A percentile compares a stretch with the other conserved stretches of the same genome.
These are phyloP conservation scores for Aleiodes leptofemur DNA, from an alignment of 2,888 invertebrate genomes.

Conservation along the genomic window DNA sequence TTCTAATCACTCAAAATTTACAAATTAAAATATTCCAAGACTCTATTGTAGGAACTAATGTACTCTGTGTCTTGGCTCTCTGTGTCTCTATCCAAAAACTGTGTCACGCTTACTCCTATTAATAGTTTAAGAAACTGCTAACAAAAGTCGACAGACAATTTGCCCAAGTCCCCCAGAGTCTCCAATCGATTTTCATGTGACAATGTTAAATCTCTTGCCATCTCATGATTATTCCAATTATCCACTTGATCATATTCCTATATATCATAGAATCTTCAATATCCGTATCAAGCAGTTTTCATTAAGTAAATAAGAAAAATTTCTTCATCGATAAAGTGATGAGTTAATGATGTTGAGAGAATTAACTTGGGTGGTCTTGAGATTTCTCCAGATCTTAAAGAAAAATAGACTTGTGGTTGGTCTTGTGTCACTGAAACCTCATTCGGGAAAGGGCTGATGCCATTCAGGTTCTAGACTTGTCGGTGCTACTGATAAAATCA, in stretches of 20 bases:
- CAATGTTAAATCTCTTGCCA: not conserved
- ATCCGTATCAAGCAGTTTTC: not conserved
- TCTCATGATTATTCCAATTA: not conserved
- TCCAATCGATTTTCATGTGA: not conserved
- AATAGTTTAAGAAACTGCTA: not conserved
- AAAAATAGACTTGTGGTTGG: slow-evolving; percentile 36
- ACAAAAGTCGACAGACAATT: slow-evolving; percentile 17
- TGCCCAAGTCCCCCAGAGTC: not conserved
- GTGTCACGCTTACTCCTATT: slow-evolving; percentile 32
- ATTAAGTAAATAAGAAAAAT: not conserved
- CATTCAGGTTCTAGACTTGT: slow-evolving; percentile 10
- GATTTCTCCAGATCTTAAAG: slow-evolving; percentile 24
- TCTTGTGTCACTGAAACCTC: not conserved
- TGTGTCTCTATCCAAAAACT: slow-evolving; percentile 9
- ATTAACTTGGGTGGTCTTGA: slow-evolving; percentile 48
- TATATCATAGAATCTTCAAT: not conserved
- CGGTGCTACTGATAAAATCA: slow-evolving; percentile 55
- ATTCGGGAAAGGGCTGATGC: slow-evolving; percentile 18
- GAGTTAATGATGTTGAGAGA: slow-evolving; percentile 2
- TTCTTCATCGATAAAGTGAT: not conserved
- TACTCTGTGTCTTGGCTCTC: slow-evolving; percentile 14
- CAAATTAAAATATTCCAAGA: slow-evolving; percentile 2
- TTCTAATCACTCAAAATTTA: slow-evolving; percentile 6
- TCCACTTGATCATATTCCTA: not conserved
- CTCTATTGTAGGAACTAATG: slow-evolving; percentile 7